Evolutionary conservation across 2,113 vertebrate species (phyloP), one percentile per base, ranked within the genome.

Genomic region (Triplophysa siluroides): DNA sequence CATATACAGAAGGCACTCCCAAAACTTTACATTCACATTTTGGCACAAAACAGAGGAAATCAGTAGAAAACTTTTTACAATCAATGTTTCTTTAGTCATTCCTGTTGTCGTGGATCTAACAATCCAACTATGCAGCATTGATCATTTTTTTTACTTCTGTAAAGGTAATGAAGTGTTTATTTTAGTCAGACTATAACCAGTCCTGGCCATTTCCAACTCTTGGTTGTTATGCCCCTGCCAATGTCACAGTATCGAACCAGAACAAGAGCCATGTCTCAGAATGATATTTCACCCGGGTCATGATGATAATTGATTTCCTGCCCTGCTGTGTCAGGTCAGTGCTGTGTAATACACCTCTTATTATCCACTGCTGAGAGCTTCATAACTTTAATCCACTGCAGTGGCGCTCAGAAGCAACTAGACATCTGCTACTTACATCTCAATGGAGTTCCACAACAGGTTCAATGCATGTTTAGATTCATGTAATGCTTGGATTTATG

Each of bases 341-440:
- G 45, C 21, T 43, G 9, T 63, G 79, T 54, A 82, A 74, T 69
- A 70, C 70, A 33, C 45, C 70, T 84, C 54, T 72, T 66, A 83
- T 76, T 63, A 52, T 56, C 52, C n/a, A 50, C 50, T 61, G 70
- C 78, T n/a, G 56, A 72, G 58, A 65, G 16, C 80, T 78, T 85
- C 68, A 80, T 73, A 84, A 84, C 62, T 80, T 72, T 72, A 81
- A 87, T 88, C 73, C 43, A 65, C 64, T 80, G 76, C 47, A 67
- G 29, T 47, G 80, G 45, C 38, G 13, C 7, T 65, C 50, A 62
- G n/a, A 1, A 76, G 75, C 47, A 54, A 56, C 29, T 43, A 16
- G 64, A 50, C 47, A 80, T 68, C 80, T 81, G 79, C 69, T 65
- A 70, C 60, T 4, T 1, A 56, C 52, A 26, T 54, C 45, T 54